phyloP scores from a whole-genome alignment of 2,888 invertebrate genomes.

The Halocaridina rubra region DNA sequence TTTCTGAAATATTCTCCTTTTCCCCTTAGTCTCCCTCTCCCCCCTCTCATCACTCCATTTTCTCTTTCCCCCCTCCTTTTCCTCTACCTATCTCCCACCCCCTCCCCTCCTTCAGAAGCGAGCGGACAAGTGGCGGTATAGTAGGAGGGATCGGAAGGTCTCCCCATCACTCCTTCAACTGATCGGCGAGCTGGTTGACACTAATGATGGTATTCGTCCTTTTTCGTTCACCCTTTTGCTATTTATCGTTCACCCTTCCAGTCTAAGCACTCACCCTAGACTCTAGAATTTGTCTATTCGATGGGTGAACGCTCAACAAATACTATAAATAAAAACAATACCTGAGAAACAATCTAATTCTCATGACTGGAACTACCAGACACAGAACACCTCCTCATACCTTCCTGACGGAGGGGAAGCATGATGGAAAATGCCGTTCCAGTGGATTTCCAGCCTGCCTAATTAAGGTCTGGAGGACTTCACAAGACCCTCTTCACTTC shows the following conservation, averaged over 20 bases:
- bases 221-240: slow-evolving; percentile 1
- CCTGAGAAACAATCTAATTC: background rate
- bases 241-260: background rate
- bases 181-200: slow-evolving; percentile 35
- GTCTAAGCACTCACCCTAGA: background rate
- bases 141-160: background rate
- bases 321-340: background rate
- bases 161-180: slow-evolving; percentile 38
- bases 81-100: background rate
- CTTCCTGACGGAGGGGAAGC: background rate
- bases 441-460: slow-evolving; percentile 7
- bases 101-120: background rate
- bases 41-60: no score
- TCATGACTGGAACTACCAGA: background rate
- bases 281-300: background rate
- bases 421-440: background rate
- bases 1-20: no score
- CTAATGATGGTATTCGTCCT: slow-evolving; percentile 22
- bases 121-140: slow-evolving; percentile 52
- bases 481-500: slow-evolving; percentile 16
- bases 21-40: no score
- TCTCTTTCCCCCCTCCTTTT: background rate
- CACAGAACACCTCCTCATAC: background rate
- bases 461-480: slow-evolving; percentile 45
- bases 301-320: no score